These are phyloP conservation scores for Arrhamphus sclerolepis DNA, from an alignment of 2,797 vertebrate genomes.

Conservation along the genomic window DNA sequence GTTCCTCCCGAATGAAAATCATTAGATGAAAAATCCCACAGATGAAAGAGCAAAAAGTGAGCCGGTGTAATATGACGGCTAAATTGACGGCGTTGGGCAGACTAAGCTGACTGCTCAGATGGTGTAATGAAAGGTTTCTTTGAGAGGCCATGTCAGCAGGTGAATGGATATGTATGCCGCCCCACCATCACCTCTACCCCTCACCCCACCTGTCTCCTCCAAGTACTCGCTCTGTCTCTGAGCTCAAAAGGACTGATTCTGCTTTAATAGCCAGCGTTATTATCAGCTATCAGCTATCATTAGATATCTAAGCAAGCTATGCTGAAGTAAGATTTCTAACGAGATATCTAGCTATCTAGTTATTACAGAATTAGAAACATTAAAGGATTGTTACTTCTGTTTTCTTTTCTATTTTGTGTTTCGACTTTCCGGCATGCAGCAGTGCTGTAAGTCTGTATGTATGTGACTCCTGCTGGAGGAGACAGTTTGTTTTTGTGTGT, in stretches of 20 bases:
- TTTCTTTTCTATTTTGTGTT: too few species aligned
- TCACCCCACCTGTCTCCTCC: slow-evolving; percentile 44
- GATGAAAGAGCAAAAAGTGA: slow-evolving; percentile 70
- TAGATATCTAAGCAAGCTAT: too few species aligned
- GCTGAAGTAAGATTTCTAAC: too few species aligned
- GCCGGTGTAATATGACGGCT: slow-evolving; percentile 69
- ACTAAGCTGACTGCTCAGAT: slow-evolving; percentile 66
- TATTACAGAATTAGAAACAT: not conserved
- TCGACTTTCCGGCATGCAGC: too few species aligned
- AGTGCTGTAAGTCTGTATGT: too few species aligned
- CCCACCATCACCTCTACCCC: slow-evolving; percentile 9
- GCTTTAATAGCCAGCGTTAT: slow-evolving; percentile 45
- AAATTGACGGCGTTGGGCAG: slow-evolving; percentile 65
- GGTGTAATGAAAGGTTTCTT: slow-evolving; percentile 78
- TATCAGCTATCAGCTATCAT: slow-evolving; percentile 23
- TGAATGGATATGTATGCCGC: slow-evolving; percentile 69
- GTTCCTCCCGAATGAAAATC: slow-evolving; percentile 61
- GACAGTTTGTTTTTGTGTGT: too few species aligned
- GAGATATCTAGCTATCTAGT: slow-evolving; percentile 9
- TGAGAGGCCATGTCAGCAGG: slow-evolving; percentile 75
- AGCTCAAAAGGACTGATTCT: slow-evolving; percentile 53
- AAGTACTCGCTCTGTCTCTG: slow-evolving; percentile 13
- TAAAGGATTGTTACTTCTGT: too few species aligned
- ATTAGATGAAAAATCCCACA: slow-evolving; percentile 65
- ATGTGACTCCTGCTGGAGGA: too few species aligned